Conservation (phyloP, 1,140 invertebrate species). For the Drosophila pallidifrons region DNA sequence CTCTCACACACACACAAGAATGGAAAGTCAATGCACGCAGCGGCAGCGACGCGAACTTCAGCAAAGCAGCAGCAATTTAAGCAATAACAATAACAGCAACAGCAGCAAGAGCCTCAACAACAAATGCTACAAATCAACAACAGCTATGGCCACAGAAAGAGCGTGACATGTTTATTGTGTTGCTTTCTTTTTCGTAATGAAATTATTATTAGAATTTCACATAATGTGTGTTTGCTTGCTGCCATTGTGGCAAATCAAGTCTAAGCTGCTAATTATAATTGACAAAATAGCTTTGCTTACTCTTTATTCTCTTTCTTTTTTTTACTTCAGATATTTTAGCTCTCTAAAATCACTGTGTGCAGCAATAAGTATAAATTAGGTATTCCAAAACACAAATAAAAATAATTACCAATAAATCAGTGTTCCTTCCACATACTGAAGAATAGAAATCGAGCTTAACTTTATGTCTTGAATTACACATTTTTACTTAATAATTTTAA, state of each 20-base stretch:
- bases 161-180: constrained; percentile 41
- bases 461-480: constrained; percentile 1
- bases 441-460: constrained; percentile 10
- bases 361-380: neutral
- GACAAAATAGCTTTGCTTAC: constrained; percentile 34
- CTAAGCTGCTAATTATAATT: constrained; percentile 50
- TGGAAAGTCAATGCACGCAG: constrained; percentile 80
- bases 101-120: constrained; percentile 23
- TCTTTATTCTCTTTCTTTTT: neutral
- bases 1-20: constrained; percentile 44
- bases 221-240: constrained; percentile 58
- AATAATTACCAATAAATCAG: constrained; percentile 8
- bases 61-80: constrained; percentile 34
- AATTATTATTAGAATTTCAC: constrained; percentile 76
- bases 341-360: neutral
- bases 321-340: neutral
- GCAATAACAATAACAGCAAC: constrained; percentile 29
- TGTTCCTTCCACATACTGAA: neutral
- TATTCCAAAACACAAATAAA: neutral
- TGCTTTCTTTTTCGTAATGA: constrained; percentile 76
- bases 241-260: constrained; percentile 36
- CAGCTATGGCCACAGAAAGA: constrained; percentile 5
- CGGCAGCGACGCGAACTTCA: constrained; percentile 47
- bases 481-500: neutral
- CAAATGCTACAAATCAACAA: constrained; percentile 3